Base-by-base conservation (phyloP, 53 echinoderm and acorn worm species). In the Crossaster papposus region DNA sequence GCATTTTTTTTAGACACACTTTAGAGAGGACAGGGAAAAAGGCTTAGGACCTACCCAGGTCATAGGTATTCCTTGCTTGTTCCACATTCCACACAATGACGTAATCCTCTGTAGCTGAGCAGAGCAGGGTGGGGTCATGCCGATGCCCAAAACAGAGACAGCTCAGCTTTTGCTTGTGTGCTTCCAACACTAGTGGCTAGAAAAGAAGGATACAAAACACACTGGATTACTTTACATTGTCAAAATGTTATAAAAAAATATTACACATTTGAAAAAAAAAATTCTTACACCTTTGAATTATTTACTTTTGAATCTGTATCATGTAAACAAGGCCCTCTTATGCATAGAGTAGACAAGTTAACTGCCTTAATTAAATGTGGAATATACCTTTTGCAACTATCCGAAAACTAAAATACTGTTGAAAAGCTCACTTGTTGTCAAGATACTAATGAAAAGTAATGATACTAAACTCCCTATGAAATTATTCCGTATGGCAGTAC, bases 11-110 rank as follows among this genome's bases (percentile, higher is more conserved):
- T n/a, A n/a, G n/a, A n/a, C n/a, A 38, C 44, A 7, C 6, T 44
- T 5, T 44, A 9, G 44, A 7, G 44, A 17, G 58, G 58, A 58
- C 58, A 58, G 58, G 12, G 12, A 58, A 18, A 1, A 18, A 0
- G 3, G 17, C 22, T 58, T 14, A 7, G n/a, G 4, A 68, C 28
- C 28, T 70, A 96, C 96, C 96, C 91, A 78, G 44, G 30, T 94
- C 97, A 88, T 91, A 89, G 44, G 90, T 76, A 36, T 65, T 73
- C 72, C 98, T 93, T 20, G 94, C 93, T 65, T 92, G 94, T 74
- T 97, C 93, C 15, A 96, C 88, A 81, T 97, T 97, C 98, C 98
- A 97, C 23, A 96, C 93, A 22, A 97, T 96, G 71, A 97, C 80
- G 78, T 95, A 97, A 87, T 97, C 98, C 14, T 93, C 77, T 14